Base-by-base conservation (phyloP, 2,797 vertebrate genomes). In the Chaetophractus vellerosus region DNA sequence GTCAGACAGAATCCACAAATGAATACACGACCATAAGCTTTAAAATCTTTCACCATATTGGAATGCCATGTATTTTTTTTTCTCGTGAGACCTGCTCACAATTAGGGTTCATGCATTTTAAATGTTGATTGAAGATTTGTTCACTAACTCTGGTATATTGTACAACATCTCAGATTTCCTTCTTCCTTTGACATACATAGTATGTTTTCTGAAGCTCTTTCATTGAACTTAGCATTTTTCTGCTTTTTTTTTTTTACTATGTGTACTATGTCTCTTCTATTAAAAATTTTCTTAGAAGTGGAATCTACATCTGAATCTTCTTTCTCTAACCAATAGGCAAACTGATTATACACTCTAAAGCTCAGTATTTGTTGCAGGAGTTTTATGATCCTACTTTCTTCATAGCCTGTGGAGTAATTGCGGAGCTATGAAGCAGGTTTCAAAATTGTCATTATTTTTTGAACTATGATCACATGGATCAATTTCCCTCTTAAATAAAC, bases 401-500 rank as follows among this genome's bases (percentile, higher is more conserved):
- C n/a, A 64, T 2, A 84, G 50, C 9, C 24, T n/a, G 33, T 23
- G 9, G 28, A 6, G 15, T 36, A 38, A 1, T 63, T 36, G 3
- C 16, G 45, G 21, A 75, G 9, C 38, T 90, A 3, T 68, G 38
- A 82, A 61, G 2, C 12, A 74, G 1, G 4, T 69, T 72, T 63
- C 41, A 87, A 87, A 83, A 16, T n/a, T 50, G 36, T n/a, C 31
- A 33, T 10, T 63, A n/a, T 33, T n/a, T 79, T 87, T 94, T 84
- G 33, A 83, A 4, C 59, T 66, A 41, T 45, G 24, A 89, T 26
- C 10, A 75, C 2, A 41, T 38, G 24, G 57, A 59, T 86, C 74
- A 84, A 71, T 88, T 71, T 93, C 41, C 19, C 55, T 92, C 19
- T 80, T 78, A 59, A 83, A n/a, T 74, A 64, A 75, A 86, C 33